Percentiles rank a stretch among this genome's conserved stretches.
Conservation (phyloP, 2,797 vertebrate genomes). For the Netta rufina region DNA sequence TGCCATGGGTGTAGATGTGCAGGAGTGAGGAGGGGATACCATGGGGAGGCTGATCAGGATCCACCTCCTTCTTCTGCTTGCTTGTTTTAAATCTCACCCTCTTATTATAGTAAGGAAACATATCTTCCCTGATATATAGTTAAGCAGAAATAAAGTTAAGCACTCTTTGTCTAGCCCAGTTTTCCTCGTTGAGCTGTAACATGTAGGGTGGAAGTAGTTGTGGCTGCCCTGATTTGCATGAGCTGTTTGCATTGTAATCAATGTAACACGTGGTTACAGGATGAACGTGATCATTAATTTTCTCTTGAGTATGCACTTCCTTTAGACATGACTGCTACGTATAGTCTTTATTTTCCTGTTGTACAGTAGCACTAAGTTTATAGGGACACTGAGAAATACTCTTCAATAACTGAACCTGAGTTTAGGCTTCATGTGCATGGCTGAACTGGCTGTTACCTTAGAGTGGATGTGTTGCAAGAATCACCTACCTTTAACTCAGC, state of each 20-base stretch:
- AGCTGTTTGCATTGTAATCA: conserved; percentile 56
- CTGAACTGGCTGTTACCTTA: background rate
- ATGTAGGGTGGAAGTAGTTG: conserved; percentile 17
- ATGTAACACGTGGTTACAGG: conserved; percentile 80
- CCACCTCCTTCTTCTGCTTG: background rate
- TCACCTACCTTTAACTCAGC: fast-evolving
- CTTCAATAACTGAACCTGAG: conserved; percentile 74
- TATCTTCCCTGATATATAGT: background rate
- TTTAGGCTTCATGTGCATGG: background rate
- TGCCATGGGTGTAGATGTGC: too few relatives aligned
- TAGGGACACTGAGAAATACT: conserved; percentile 64
- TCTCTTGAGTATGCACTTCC: conserved; percentile 83
- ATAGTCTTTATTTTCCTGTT: conserved; percentile 83
- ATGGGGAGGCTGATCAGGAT: background rate
- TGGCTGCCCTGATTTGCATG: conserved; percentile 77
- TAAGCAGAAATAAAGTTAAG: background rate
- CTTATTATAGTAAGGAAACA: background rate
- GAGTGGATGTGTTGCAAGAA: background rate
- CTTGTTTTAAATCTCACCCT: background rate
- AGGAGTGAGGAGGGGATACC: too few relatives aligned
- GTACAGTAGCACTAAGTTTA: conserved; percentile 82
- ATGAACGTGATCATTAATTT: conserved; percentile 81
- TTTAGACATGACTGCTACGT: conserved; percentile 87
- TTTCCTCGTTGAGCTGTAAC: background rate
- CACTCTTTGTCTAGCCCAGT: background rate